These are phyloP conservation scores for Lamellibrachia columna DNA, from an alignment of 2,888 invertebrate species.

Conservation along the genomic window DNA sequence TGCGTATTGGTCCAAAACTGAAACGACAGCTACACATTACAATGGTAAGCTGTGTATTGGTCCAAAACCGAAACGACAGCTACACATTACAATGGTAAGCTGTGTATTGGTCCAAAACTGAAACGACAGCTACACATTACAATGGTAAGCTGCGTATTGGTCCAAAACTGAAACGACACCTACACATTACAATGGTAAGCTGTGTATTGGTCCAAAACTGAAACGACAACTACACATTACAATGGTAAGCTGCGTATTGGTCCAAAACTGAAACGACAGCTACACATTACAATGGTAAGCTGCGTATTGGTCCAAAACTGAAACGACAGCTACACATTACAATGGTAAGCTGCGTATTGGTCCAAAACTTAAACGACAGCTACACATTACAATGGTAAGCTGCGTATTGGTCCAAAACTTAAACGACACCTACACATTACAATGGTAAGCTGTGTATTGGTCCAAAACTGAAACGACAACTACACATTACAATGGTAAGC, in stretches of 20 bases:
- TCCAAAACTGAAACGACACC: not conserved
- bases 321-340: not conserved
- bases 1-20: not conserved
- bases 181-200: not conserved
- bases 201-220: not conserved
- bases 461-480: not conserved
- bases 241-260: not conserved
- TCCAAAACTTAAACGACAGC: not conserved
- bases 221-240: not conserved
- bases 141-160: not conserved
- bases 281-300: not conserved
- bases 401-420: not conserved
- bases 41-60: not conserved
- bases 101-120: not conserved
- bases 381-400: not conserved
- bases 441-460: not conserved
- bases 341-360: not conserved
- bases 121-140: not conserved
- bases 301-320: not conserved
- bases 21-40: not conserved
- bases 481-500: not conserved
- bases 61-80: too few relatives aligned
- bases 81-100: not conserved
- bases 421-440: not conserved
- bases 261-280: not conserved